Conservation (phyloP, 2,113 vertebrate species). For the Pholis gunnellus region DNA sequence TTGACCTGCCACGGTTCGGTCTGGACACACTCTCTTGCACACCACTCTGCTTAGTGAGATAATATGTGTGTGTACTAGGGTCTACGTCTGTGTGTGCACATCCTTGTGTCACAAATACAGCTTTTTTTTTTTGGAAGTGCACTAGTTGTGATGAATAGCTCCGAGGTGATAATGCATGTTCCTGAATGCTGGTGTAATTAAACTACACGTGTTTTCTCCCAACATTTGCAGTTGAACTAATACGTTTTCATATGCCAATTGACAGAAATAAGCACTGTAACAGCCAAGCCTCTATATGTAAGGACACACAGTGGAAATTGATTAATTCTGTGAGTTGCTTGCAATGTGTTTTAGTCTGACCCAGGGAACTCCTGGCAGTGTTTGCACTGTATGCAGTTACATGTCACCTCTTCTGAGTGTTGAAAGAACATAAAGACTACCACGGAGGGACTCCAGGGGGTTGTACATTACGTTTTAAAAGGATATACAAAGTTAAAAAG, state of each 20-base stretch:
- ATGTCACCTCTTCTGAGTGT: background rate
- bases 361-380: background rate
- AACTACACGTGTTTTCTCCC: background rate
- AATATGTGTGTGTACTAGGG: background rate
- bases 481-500: background rate
- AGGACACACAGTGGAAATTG: background rate
- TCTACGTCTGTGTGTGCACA: background rate
- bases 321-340: background rate
- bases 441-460: background rate
- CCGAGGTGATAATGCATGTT: constrained; percentile 41
- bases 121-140: constrained; percentile 34
- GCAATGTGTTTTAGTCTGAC: background rate
- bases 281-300: background rate
- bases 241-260: background rate
- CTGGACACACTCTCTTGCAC: background rate
- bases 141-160: constrained; percentile 31
- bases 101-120: constrained; percentile 9
- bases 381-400: background rate
- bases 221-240: constrained; percentile 1
- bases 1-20: constrained; percentile 31
- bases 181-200: constrained; percentile 30
- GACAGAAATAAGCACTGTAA: background rate
- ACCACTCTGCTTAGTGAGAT: background rate
- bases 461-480: background rate
- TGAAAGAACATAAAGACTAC: background rate